These are phyloP conservation scores for Barnardius zonarius DNA, from an alignment of 2,113 vertebrate genomes.

Conservation along the genomic window DNA sequence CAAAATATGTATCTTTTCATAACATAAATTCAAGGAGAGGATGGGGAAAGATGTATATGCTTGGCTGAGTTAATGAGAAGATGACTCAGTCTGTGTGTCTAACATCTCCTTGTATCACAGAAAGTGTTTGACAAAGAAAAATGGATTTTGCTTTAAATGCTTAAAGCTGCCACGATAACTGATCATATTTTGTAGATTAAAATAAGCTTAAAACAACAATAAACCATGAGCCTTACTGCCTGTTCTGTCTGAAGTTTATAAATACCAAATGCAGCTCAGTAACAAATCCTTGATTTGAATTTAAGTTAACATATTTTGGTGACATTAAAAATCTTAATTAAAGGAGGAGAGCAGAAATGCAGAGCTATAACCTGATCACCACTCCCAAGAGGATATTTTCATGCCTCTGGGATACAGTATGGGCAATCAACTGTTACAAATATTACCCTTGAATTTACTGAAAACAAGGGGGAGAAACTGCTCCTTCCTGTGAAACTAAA, in stretches of 20 bases:
- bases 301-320: not conserved
- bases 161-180: not conserved
- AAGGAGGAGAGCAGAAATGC: not conserved
- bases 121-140: conserved; percentile 71
- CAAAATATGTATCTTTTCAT: conserved; percentile 58
- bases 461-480: not conserved
- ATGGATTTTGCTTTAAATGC: conserved; percentile 54
- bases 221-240: not conserved
- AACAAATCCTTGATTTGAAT: conserved; percentile 1
- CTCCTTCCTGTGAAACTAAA: not conserved
- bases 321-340: conserved; percentile 12
- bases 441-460: not conserved
- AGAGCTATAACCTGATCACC: not conserved
- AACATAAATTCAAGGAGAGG: conserved; percentile 34
- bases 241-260: not conserved
- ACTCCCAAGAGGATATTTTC: not conserved
- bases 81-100: not conserved
- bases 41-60: not conserved
- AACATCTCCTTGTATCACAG: not conserved
- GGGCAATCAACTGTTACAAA: not conserved
- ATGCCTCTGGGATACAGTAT: not conserved
- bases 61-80: conserved; percentile 60
- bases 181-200: conserved; percentile 28
- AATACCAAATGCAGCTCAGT: not conserved
- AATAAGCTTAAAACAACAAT: not conserved